These are phyloP conservation scores for Nephrotoma appendiculata DNA, from an alignment of 2,888 invertebrate genomes.

Conservation along the genomic window DNA sequence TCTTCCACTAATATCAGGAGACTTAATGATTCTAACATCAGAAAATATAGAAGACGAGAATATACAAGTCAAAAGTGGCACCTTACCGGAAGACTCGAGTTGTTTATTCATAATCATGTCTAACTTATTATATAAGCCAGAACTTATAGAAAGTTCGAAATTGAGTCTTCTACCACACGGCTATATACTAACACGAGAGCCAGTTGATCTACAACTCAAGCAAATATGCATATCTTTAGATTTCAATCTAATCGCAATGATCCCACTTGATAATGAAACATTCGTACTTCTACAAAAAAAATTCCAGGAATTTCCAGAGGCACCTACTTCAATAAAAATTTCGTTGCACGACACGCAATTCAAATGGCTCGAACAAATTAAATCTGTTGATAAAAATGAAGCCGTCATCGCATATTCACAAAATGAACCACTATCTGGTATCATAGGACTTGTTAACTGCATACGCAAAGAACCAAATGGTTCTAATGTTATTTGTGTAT, in stretches of 20 bases:
- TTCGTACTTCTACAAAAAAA: slow-evolving; percentile 25
- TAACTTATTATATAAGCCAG: slow-evolving; percentile 17
- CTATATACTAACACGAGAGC: slow-evolving; percentile 45
- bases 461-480: slow-evolving; percentile 67
- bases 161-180: slow-evolving; percentile 41
- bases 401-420: slow-evolving; percentile 41
- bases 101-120: slow-evolving; percentile 24
- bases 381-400: slow-evolving; percentile 12
- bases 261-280: slow-evolving; percentile 22
- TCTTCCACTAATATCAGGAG: slow-evolving; percentile 52
- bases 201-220: slow-evolving; percentile 34
- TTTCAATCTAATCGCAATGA: slow-evolving; percentile 20
- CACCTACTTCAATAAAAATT: slow-evolving; percentile 18
- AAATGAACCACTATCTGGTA: slow-evolving; percentile 55
- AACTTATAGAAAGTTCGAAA: slow-evolving; percentile 32
- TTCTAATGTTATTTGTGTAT: slow-evolving; percentile 42
- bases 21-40: slow-evolving; percentile 38
- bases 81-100: slow-evolving; percentile 30
- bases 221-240: slow-evolving; percentile 18
- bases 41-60: slow-evolving; percentile 30
- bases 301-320: slow-evolving; percentile 16
- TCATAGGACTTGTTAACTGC: slow-evolving; percentile 78
- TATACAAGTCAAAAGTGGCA: slow-evolving; percentile 46
- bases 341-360: slow-evolving; percentile 21
- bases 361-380: slow-evolving; percentile 22